A percentile compares a stretch with the other conserved stretches of the same genome.
These are phyloP conservation scores for Diabrotica virgifera DNA, from an alignment of 1,140 invertebrate species.

Conservation along the genomic window DNA sequence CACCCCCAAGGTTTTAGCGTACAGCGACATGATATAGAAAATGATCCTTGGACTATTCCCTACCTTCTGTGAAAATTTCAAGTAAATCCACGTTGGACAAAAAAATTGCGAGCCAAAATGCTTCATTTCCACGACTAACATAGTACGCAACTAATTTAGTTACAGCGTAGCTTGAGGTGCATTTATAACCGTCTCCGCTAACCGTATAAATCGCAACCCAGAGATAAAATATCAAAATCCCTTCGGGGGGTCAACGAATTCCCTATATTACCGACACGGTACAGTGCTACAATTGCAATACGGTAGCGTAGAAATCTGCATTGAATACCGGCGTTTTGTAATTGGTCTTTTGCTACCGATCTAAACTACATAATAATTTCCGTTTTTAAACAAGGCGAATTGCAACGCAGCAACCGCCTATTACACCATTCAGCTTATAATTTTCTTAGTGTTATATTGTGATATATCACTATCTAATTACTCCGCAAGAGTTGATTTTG, in stretches of 20 bases:
- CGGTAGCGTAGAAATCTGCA: constrained; percentile 23
- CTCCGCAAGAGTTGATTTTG: constrained; percentile 10
- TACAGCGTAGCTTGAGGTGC: too few species aligned
- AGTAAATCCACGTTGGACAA: too few species aligned
- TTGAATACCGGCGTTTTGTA: constrained; percentile 17
- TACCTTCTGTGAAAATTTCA: too few species aligned
- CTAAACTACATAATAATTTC: constrained; percentile 24
- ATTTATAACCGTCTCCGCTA: too few species aligned
- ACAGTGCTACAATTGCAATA: constrained; percentile 15
- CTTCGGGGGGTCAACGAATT: not conserved
- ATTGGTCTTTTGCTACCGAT: constrained; percentile 19
- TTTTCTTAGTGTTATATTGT: constrained; percentile 14
- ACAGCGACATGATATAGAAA: too few species aligned
- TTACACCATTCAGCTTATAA: constrained; percentile 15
- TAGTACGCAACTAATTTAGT: too few species aligned
- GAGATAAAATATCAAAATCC: too few species aligned
- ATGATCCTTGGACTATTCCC: too few species aligned
- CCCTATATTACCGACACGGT: constrained; percentile 10
- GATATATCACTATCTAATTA: constrained; percentile 14
- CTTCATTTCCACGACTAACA: too few species aligned
- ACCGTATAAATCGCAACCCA: too few species aligned
- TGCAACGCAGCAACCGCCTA: constrained; percentile 13
- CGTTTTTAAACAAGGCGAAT: constrained; percentile 19
- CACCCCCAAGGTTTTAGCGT: too few species aligned
- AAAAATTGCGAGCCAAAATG: too few species aligned